A percentile compares a stretch with the other conserved stretches of the same genome.
Evolutionary conservation across 2,113 vertebrate species (phyloP).

Genomic region (Nycticorax nycticorax): DNA sequence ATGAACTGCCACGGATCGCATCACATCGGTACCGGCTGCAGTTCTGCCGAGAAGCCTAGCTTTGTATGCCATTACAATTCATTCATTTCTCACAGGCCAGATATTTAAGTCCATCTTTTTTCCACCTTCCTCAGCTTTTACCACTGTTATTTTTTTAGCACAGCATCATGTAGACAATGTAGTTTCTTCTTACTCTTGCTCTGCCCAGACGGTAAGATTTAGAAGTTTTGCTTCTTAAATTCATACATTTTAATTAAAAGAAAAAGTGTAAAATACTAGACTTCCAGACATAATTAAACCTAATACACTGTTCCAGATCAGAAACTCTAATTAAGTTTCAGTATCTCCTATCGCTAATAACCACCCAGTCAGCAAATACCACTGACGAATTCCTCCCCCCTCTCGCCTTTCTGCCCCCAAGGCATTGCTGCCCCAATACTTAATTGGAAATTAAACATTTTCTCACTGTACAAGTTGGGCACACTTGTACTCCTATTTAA

Average conservation of each 20-base stretch:
- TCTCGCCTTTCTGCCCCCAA: constrained; percentile 14
- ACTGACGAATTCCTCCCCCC: background rate
- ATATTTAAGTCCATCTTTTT: background rate
- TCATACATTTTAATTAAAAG: constrained; percentile 58
- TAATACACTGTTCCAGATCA: constrained; percentile 48
- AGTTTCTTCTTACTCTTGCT: background rate
- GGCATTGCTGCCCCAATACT: constrained; percentile 3
- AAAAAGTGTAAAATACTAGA: constrained; percentile 37
- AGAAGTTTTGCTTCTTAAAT: constrained; percentile 22
- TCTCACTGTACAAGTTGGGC: background rate
- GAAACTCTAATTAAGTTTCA: constrained; percentile 60
- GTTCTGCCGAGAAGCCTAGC: background rate
- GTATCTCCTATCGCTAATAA: constrained; percentile 57
- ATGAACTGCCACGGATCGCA: fast-evolving
- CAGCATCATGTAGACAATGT: background rate
- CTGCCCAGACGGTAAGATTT: background rate
- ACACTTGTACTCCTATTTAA: constrained; percentile 33
- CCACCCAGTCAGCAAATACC: constrained; percentile 37
- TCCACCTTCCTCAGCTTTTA: background rate
- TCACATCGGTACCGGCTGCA: background rate
- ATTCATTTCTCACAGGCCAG: background rate
- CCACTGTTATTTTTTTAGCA: background rate
- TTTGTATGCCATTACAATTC: background rate
- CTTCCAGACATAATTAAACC: constrained; percentile 61
- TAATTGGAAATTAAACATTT: constrained; percentile 65